Conservation (phyloP, 2,888 invertebrate species). For the Tenodera sinensis region DNA sequence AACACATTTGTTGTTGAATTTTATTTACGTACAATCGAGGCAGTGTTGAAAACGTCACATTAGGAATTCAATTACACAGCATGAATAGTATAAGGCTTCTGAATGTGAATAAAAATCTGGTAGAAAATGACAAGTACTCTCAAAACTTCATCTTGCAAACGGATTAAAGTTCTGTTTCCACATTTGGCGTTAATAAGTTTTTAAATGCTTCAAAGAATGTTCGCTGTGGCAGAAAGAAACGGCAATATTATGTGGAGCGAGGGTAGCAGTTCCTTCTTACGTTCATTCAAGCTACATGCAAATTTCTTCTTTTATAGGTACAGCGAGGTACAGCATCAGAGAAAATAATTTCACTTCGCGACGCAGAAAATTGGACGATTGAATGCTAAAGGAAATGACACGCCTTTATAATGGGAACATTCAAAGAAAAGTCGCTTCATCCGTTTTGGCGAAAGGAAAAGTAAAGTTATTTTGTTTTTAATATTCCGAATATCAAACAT, state of each 20-base stretch:
- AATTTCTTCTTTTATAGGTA: neutral
- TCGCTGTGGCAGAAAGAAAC: neutral
- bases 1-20: neutral
- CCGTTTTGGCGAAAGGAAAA: neutral
- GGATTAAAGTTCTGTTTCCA: neutral
- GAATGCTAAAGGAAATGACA: neutral
- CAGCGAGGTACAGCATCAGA: neutral
- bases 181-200: conserved; percentile 9
- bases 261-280: neutral
- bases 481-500: neutral
- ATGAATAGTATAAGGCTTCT: neutral
- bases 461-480: neutral
- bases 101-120: neutral
- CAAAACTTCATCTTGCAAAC: neutral
- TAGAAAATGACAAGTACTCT: neutral
- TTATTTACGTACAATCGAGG: neutral
- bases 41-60: neutral
- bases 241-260: neutral
- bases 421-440: neutral
- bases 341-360: neutral
- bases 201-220: conserved; percentile 6
- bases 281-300: neutral
- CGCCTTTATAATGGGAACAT: neutral
- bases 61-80: neutral
- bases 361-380: neutral